A percentile compares a stretch with the other conserved stretches of the same genome.
Evolutionary conservation across 2,113 vertebrate species (phyloP).

Genomic region (Poeciliopsis retropinna): DNA sequence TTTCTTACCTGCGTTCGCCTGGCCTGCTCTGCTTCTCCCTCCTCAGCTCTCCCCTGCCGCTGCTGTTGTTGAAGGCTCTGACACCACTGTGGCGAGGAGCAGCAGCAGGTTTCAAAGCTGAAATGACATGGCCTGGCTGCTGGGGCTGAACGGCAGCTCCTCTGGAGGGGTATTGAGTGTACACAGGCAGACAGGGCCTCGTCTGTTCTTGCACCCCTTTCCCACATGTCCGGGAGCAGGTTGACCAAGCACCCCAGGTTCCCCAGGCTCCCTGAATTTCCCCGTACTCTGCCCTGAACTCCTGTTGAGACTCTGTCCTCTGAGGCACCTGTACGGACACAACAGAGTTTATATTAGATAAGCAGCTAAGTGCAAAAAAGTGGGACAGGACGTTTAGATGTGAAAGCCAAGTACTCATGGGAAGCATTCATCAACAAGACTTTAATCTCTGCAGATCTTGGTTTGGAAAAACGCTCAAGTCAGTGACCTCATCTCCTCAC

Average conservation of each 20-base stretch:
- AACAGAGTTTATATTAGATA: conserved; percentile 21
- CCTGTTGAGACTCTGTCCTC: conserved; percentile 79
- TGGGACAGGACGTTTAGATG: background rate
- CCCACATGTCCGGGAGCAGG: conserved; percentile 90
- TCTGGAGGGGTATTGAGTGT: conserved; percentile 68
- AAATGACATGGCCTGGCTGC: conserved; percentile 78
- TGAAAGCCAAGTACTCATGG: conserved; percentile 28
- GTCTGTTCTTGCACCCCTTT: conserved; percentile 90
- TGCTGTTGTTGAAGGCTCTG: conserved; percentile 46
- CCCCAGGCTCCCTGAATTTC: conserved; percentile 86
- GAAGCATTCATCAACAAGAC: conserved; percentile 33
- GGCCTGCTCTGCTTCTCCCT: conserved; percentile 43
- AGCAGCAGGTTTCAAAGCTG: conserved; percentile 85
- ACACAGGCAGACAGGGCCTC: conserved; percentile 85
- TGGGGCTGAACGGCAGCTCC: conserved; percentile 46
- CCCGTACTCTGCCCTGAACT: conserved; percentile 60
- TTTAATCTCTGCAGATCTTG: conserved; percentile 46
- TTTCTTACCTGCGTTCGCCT: conserved; percentile 83
- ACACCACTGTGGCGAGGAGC: conserved; percentile 76
- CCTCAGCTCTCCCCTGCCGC: conserved; percentile 30
- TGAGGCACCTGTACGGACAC: conserved; percentile 83
- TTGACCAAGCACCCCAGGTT: conserved; percentile 90
- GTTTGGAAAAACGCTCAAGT: conserved; percentile 39
- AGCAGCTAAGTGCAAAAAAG: conserved; percentile 16
- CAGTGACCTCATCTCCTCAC: conserved; percentile 63